A percentile compares a stretch with the other conserved stretches of the same genome.
These are phyloP conservation scores for Malurus alboscapulatus DNA, from an alignment of 2,113 vertebrate genomes.

Conservation along the genomic window DNA sequence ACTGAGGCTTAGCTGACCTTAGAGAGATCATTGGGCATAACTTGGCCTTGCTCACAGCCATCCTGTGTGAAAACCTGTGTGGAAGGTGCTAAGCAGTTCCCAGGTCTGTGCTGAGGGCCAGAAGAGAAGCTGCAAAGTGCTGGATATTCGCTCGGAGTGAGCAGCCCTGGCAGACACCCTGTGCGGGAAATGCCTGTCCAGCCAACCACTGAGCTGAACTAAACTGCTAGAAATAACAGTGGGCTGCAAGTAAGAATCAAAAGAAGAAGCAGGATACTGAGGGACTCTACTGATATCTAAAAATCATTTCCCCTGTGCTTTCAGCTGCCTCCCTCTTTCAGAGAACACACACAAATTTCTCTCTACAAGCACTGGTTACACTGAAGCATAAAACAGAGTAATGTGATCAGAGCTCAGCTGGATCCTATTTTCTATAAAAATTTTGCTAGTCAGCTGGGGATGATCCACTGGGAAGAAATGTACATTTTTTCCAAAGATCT, in stretches of 20 bases:
- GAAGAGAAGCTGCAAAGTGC: background rate
- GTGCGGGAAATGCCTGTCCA: background rate
- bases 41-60: background rate
- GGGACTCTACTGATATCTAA: background rate
- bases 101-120: background rate
- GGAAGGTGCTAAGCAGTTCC: background rate
- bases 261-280: background rate
- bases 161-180: background rate
- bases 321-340: slow-evolving; percentile 13
- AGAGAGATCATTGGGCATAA: background rate
- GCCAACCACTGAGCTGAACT: background rate
- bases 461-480: slow-evolving; percentile 33
- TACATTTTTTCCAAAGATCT: slow-evolving; percentile 32
- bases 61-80: fast-evolving
- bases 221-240: background rate
- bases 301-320: slow-evolving; percentile 21
- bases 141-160: fast-evolving
- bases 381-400: slow-evolving; percentile 38
- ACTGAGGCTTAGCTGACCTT: background rate
- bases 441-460: slow-evolving; percentile 1
- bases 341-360: slow-evolving; percentile 1
- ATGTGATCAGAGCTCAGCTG: slow-evolving; percentile 56
- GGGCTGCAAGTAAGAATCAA: slow-evolving; percentile 4
- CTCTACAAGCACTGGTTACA: slow-evolving; percentile 2
- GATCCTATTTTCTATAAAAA: slow-evolving; percentile 56